Evolutionary conservation across 2,888 invertebrate species (phyloP), one percentile per base, ranked within the genome.

Genomic region (Eupithecia dodoneata): DNA sequence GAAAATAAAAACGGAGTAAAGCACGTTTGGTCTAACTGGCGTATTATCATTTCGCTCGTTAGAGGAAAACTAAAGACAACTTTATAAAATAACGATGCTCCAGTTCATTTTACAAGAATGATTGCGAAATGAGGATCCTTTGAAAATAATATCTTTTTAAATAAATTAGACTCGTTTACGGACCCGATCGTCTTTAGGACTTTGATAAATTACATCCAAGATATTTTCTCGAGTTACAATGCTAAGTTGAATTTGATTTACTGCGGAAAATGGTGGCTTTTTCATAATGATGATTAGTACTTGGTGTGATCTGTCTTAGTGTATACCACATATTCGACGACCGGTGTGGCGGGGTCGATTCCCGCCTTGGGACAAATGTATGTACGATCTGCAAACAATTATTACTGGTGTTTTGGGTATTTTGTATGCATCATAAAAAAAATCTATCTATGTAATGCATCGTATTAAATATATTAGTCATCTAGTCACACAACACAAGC

Each of bases 141-240:
- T 85, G 84, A 87, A 89, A 91, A 92, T 89, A 89, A 89, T 91
- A 88, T 86, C 86, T 87, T 86, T 89, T 79, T 86, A 88, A 90
- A 92, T 91, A 92, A 93, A 92, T 91, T 90, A 88, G 85, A 83
- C 84, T 87, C 85, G 89, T 92, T 91, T 90, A 87, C 83, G 73
- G 81, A 85, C 83, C 83, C 84, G 81, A 80, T 83, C 86, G 83
- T 88, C 87, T 85, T 84, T 83, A 84, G 83, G 79, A 85, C 85
- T 84, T 85, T 86, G 87, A 90, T 89, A 88, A 91, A 91, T 90
- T 87, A 88, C 87, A 80, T 79, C 73, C 65, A 78, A 82, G 79
- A 89, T 89, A 89, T 87, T 90, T 87, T 87, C 87, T 88, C 86
- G 80, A 86, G 85, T 86, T 83, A 84, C 85, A 78, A 85, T 83